Evolutionary conservation across 2,888 invertebrate species (phyloP).

Genomic region (Monoplex corrugatus): DNA sequence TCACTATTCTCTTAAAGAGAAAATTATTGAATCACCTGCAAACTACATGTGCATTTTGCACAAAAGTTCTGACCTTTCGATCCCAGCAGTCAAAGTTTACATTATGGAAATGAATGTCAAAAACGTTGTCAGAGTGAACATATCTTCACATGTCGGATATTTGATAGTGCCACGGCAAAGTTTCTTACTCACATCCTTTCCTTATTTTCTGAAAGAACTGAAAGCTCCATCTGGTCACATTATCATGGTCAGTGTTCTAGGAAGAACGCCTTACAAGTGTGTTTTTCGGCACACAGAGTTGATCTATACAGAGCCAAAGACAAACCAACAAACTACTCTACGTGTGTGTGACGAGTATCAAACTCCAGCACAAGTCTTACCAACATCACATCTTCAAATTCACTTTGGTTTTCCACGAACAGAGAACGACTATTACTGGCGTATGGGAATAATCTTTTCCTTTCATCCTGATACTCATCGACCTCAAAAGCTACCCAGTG

Average conservation of each 20-base stretch:
- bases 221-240: too few relatives aligned
- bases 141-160: too few relatives aligned
- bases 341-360: neutral
- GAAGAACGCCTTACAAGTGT: too few relatives aligned
- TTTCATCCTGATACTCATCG: neutral
- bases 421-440: neutral
- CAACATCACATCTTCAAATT: neutral
- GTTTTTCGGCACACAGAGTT: too few relatives aligned
- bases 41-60: neutral
- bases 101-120: too few relatives aligned
- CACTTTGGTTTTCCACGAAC: too few relatives aligned
- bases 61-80: neutral
- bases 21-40: neutral
- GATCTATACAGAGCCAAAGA: neutral
- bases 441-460: neutral
- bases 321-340: neutral
- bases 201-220: too few relatives aligned
- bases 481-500: too few relatives aligned
- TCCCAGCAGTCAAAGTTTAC: neutral
- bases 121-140: too few relatives aligned
- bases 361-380: neutral
- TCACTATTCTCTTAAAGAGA: neutral
- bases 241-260: too few relatives aligned
- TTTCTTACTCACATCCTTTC: too few relatives aligned
- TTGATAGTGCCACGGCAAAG: too few relatives aligned